phyloP scores from a whole-genome alignment of 1,140 invertebrate species.

The Macrostomum lignano region DNA sequence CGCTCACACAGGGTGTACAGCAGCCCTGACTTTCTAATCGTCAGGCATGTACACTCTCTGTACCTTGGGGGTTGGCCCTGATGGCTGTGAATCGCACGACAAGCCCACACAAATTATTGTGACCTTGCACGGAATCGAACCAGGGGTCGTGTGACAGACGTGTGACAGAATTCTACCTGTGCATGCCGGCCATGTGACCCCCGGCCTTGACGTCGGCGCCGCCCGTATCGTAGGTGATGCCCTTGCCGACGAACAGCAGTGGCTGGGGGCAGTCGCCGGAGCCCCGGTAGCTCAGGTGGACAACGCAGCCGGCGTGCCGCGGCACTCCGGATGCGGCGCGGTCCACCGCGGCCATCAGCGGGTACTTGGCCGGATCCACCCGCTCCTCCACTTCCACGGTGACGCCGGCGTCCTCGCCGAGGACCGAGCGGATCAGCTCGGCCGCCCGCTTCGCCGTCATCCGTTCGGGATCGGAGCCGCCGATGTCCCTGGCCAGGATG shows the following conservation, averaged over 20 bases:
- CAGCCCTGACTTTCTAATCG: too few species aligned
- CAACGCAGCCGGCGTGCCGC: slow-evolving; percentile 48
- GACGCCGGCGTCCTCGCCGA: slow-evolving; percentile 33
- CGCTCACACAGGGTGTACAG: too few species aligned
- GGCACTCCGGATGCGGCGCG: slow-evolving; percentile 43
- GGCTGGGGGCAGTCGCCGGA: slow-evolving; percentile 40
- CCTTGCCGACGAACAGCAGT: slow-evolving; percentile 69
- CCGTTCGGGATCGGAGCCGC: slow-evolving; percentile 61
- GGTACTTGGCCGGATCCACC: slow-evolving; percentile 46
- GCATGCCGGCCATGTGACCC: slow-evolving; percentile 69
- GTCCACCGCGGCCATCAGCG: slow-evolving; percentile 59
- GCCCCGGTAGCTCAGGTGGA: slow-evolving; percentile 52
- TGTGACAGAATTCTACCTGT: slow-evolving; percentile 82
- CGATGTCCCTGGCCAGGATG: slow-evolving; percentile 40
- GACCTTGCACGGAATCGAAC: too few species aligned
- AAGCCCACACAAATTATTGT: too few species aligned
- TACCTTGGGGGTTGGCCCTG: too few species aligned
- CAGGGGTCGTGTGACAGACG: too few species aligned
- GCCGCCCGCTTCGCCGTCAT: slow-evolving; percentile 56
- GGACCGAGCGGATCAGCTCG: slow-evolving; percentile 43
- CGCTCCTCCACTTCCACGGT: slow-evolving; percentile 34
- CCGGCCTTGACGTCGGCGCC: slow-evolving; percentile 53
- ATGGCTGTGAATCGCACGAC: too few species aligned
- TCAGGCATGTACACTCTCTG: too few species aligned
- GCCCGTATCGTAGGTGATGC: slow-evolving; percentile 49